phyloP scores from a whole-genome alignment of 2,113 vertebrate species.

The Myiozetetes cayanensis region DNA sequence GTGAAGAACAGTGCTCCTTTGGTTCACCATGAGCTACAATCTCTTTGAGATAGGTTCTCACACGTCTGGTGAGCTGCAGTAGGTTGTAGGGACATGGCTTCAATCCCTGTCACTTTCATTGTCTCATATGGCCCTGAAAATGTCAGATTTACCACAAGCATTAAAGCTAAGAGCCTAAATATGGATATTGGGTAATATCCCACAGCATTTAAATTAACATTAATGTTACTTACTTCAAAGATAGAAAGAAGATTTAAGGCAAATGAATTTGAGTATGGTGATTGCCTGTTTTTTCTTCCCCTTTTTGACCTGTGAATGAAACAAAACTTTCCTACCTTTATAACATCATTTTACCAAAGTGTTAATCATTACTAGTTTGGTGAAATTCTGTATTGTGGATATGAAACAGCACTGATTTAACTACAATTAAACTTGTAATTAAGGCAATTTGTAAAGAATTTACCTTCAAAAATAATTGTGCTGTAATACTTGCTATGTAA shows the following conservation, averaged over 20 bases:
- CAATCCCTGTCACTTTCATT: accelerated
- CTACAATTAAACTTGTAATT: neutral
- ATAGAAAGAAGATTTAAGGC: neutral
- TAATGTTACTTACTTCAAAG: neutral
- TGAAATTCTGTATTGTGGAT: neutral
- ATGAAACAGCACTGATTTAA: neutral
- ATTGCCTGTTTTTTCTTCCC: neutral
- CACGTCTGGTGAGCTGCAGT: neutral
- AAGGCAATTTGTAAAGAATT: neutral
- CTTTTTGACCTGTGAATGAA: neutral
- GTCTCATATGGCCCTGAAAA: neutral
- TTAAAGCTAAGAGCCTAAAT: neutral
- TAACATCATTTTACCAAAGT: neutral
- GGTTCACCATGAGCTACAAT: accelerated
- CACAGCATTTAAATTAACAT: neutral
- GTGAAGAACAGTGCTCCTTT: neutral
- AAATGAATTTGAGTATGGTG: neutral
- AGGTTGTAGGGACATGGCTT: neutral
- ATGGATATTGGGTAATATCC: neutral
- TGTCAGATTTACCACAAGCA: neutral
- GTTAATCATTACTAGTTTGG: neutral
- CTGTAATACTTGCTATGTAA: neutral
- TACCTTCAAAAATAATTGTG: neutral
- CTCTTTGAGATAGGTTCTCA: neutral
- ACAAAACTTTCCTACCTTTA: neutral